These are phyloP conservation scores for Physocephala rufipes DNA, from an alignment of 2,888 invertebrate genomes.

Conservation along the genomic window DNA sequence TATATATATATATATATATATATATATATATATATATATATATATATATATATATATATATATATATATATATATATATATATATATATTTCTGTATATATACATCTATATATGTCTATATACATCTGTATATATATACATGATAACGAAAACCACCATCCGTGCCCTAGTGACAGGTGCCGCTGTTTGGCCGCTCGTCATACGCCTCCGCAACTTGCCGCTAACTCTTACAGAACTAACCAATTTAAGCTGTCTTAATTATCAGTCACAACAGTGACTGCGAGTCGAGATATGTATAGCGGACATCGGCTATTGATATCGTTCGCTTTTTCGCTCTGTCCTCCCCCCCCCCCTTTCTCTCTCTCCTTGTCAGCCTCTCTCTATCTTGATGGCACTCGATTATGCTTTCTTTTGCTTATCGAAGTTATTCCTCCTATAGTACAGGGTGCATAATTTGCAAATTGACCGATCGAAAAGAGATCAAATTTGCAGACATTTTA, in stretches of 20 bases:
- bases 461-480: slow-evolving; percentile 30
- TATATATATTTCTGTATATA: too few relatives aligned
- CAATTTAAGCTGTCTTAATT: slow-evolving; percentile 19
- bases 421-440: too few relatives aligned
- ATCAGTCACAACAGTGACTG: slow-evolving; percentile 7
- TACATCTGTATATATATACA: not conserved
- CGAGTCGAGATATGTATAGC: not conserved
- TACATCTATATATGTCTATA: not conserved
- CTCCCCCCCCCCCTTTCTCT: not conserved
- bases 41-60: too few relatives aligned
- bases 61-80: too few relatives aligned
- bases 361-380: not conserved
- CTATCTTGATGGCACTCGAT: too few relatives aligned
- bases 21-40: too few relatives aligned
- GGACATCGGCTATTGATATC: slow-evolving; percentile 3
- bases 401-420: too few relatives aligned
- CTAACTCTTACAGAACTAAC: slow-evolving; percentile 17
- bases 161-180: slow-evolving; percentile 25
- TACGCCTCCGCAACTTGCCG: slow-evolving; percentile 29
- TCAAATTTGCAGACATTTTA: slow-evolving; percentile 35
- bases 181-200: slow-evolving; percentile 17
- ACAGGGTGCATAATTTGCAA: slow-evolving; percentile 30
- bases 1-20: too few relatives aligned
- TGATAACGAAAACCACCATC: too few relatives aligned
- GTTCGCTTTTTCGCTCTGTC: not conserved